Conservation (phyloP, 2,888 invertebrate species). For the Tetheella fluctuosa region DNA sequence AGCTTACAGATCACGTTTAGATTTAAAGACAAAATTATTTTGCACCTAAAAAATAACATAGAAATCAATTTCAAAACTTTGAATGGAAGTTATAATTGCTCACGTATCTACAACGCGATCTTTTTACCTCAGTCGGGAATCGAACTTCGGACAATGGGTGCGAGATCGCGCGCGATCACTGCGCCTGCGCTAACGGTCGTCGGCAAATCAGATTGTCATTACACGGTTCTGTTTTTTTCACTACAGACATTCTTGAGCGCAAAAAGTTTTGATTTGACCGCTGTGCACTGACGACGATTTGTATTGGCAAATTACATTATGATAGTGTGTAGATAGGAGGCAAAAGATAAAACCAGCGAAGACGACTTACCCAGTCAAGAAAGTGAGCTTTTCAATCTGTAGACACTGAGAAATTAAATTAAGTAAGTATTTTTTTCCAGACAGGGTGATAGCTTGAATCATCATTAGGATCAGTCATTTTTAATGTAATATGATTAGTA, state of each 20-base stretch:
- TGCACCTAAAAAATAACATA: constrained; percentile 12
- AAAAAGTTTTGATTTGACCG: constrained; percentile 61
- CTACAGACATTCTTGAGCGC: constrained; percentile 56
- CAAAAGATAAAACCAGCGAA: no score
- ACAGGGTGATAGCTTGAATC: no score
- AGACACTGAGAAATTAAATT: no score
- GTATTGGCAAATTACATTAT: constrained; percentile 20
- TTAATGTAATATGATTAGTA: no score
- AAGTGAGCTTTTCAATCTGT: no score
- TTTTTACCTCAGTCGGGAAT: constrained; percentile 49
- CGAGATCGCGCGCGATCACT: constrained; percentile 41
- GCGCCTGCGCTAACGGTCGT: constrained; percentile 59
- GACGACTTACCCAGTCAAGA: no score
- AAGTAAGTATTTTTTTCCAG: no score
- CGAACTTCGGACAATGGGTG: constrained; percentile 60
- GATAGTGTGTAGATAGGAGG: background rate
- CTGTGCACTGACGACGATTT: constrained; percentile 33
- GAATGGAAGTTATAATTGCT: constrained; percentile 39
- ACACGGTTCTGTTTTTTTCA: constrained; percentile 57
- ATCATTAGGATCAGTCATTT: no score
- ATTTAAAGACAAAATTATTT: constrained; percentile 7
- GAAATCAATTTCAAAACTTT: constrained; percentile 25
- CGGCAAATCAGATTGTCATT: constrained; percentile 65
- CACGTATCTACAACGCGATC: constrained; percentile 54
- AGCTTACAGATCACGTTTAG: background rate